Conservation (phyloP, 1,140 invertebrate genomes). For the Calliopsis andreniformis region DNA sequence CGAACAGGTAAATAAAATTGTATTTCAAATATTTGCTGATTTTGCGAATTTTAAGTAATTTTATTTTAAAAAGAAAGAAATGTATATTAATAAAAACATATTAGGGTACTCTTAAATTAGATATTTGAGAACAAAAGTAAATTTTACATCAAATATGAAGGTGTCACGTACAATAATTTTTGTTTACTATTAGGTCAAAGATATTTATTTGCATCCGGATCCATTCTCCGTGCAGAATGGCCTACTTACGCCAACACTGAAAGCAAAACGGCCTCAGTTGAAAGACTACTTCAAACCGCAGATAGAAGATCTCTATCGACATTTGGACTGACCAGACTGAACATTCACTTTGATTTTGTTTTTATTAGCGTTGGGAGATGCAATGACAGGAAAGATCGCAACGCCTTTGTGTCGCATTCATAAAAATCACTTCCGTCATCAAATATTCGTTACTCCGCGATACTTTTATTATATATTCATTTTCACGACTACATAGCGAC, state of each 20-base stretch:
- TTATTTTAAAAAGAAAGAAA: not conserved
- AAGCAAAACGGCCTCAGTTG: conserved; percentile 95
- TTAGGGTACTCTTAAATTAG: not conserved
- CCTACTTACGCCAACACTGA: conserved; percentile 97
- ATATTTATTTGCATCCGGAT: conserved; percentile 96
- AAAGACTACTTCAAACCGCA: conserved; percentile 95
- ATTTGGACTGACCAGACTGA: conserved; percentile 76
- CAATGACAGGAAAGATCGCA: conserved; percentile 44
- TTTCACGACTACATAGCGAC: conserved; percentile 60
- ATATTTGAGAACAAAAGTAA: not conserved
- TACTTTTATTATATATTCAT: conserved; percentile 64
- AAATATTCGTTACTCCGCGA: conserved; percentile 59
- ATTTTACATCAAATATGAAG: not conserved
- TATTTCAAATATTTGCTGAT: not conserved
- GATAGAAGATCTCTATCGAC: conserved; percentile 93
- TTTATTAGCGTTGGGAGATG: conserved; percentile 43
- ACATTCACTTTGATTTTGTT: conserved; percentile 50
- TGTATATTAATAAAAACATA: not conserved
- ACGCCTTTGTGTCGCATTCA: conserved; percentile 51
- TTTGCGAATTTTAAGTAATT: not conserved
- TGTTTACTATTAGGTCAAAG: conserved; percentile 89
- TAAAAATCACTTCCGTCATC: conserved; percentile 56
- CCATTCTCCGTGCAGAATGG: conserved; percentile 98
- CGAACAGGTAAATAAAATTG: conserved; percentile 91
- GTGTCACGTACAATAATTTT: not conserved